A percentile compares a stretch with the other conserved stretches of the same genome.
phyloP scores from a whole-genome alignment of 2,888 invertebrate species.

The Erynnis tages region DNA sequence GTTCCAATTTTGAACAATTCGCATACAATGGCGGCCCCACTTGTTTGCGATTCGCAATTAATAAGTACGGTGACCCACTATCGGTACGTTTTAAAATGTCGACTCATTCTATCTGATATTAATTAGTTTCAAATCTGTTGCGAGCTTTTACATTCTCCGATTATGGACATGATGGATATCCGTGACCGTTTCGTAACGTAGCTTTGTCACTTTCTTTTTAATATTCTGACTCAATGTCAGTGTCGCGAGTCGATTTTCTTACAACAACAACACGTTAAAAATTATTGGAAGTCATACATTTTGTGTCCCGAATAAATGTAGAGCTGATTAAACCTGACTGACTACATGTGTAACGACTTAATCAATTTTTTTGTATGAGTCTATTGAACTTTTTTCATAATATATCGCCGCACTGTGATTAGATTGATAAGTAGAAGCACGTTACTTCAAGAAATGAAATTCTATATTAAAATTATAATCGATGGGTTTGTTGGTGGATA shows the following conservation, averaged over 20 bases:
- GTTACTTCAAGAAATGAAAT: no score
- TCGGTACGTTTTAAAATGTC: slow-evolving; percentile 54
- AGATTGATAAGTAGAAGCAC: no score
- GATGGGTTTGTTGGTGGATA: no score
- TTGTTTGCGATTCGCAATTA: slow-evolving; percentile 75
- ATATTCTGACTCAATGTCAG: slow-evolving; percentile 48
- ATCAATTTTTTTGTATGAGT: no score
- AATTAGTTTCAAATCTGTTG: slow-evolving; percentile 63
- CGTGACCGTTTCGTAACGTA: slow-evolving; percentile 52
- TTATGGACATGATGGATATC: slow-evolving; percentile 47
- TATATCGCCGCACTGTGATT: no score
- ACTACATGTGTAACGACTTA: no score
- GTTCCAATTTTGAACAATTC: slow-evolving; percentile 57
- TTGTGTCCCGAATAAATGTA: no score
- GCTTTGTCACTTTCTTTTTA: slow-evolving; percentile 61
- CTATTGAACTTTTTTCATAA: no score
- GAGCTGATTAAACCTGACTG: no score
- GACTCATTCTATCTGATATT: slow-evolving; percentile 61
- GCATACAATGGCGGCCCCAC: slow-evolving; percentile 68
- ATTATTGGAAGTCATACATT: background rate
- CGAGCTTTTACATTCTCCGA: slow-evolving; percentile 51
- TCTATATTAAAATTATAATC: no score
- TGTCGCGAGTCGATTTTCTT: slow-evolving; percentile 37
- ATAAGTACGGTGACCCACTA: slow-evolving; percentile 72
- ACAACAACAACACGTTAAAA: background rate